A percentile compares a stretch with the other conserved stretches of the same genome.
These are phyloP conservation scores for Euwallacea similis DNA, from an alignment of 1,140 invertebrate genomes.

Conservation along the genomic window DNA sequence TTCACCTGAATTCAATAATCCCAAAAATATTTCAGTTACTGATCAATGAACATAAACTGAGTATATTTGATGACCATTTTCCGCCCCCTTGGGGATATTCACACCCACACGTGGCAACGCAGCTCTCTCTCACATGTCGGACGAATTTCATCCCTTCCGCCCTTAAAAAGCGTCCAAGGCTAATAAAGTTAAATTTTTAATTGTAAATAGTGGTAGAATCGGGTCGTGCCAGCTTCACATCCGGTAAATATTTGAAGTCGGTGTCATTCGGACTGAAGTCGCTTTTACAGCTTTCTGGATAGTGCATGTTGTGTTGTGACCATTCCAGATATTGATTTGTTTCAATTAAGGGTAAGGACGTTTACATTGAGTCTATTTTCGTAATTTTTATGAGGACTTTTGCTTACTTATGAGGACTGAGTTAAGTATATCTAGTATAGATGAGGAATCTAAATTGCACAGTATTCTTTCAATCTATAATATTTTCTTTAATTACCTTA, in stretches of 20 bases:
- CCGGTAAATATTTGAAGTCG: not conserved
- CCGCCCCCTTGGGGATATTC: no score
- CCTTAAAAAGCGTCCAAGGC: slow-evolving; percentile 1
- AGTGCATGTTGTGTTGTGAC: slow-evolving; percentile 3
- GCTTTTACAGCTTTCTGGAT: no score
- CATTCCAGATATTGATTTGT: slow-evolving; percentile 14
- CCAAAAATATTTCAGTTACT: no score
- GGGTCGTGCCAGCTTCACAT: not conserved
- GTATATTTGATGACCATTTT: no score
- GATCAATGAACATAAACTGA: no score
- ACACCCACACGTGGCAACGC: not conserved
- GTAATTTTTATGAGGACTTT: no score
- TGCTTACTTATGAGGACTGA: no score
- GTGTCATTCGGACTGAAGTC: not conserved
- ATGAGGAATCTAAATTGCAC: no score
- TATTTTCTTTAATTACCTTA: no score
- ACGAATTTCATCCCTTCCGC: slow-evolving; percentile 11
- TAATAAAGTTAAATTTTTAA: slow-evolving; percentile 14
- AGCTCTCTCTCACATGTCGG: slow-evolving; percentile 6
- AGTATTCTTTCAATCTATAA: no score
- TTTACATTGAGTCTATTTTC: slow-evolving; percentile 6
- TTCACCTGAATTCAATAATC: no score
- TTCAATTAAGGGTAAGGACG: slow-evolving; percentile 13
- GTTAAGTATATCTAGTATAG: no score
- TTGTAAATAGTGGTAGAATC: not conserved